Evolutionary conservation across 2,888 invertebrate genomes (phyloP).

Genomic region (Cosmia trapezina): DNA sequence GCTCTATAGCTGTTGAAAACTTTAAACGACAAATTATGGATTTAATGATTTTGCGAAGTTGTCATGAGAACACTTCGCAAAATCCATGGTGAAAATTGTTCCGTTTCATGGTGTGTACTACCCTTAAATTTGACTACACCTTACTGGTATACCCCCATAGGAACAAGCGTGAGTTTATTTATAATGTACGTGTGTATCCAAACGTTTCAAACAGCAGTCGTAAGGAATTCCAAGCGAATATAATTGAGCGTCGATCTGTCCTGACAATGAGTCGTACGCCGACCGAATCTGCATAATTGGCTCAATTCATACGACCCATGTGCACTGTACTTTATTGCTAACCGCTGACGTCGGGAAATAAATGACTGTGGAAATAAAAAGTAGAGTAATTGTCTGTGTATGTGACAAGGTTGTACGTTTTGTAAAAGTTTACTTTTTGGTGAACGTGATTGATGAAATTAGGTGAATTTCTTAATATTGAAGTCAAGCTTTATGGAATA

Average conservation of each 20-base stretch:
- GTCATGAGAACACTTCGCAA: no score
- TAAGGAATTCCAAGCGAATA: constrained; percentile 27
- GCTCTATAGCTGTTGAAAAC: constrained; percentile 24
- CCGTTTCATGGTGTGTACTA: no score
- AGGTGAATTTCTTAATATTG: background rate
- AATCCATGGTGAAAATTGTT: no score
- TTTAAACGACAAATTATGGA: background rate
- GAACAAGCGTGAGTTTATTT: background rate
- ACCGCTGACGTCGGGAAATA: constrained; percentile 27
- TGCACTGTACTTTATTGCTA: constrained; percentile 65
- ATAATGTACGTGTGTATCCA: background rate
- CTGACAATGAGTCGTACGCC: constrained; percentile 62
- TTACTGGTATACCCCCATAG: no score
- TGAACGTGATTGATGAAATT: background rate
- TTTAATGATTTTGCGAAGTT: background rate
- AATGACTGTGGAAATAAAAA: constrained; percentile 27
- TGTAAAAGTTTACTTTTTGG: background rate
- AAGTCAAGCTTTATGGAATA: background rate
- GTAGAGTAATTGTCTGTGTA: constrained; percentile 3
- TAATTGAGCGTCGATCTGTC: constrained; percentile 59
- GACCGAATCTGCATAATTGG: constrained; percentile 75
- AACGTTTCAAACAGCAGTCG: constrained; percentile 6
- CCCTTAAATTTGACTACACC: no score
- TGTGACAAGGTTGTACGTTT: constrained; percentile 17
- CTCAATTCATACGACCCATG: constrained; percentile 70